These are phyloP conservation scores for Todiramphus chloris DNA, from an alignment of 2,113 vertebrate species.

Conservation along the genomic window DNA sequence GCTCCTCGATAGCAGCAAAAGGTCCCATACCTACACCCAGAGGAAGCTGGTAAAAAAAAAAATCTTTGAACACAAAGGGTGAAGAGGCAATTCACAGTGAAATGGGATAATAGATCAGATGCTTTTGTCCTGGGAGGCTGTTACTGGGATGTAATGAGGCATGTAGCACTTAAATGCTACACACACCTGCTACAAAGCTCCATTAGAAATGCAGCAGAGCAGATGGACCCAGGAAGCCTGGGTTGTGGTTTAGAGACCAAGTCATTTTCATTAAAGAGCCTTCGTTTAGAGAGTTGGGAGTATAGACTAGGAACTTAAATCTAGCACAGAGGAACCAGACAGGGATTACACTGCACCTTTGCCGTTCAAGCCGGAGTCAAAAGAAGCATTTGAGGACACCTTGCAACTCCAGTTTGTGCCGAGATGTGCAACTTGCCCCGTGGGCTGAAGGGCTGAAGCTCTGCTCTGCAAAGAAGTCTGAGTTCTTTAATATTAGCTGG, in stretches of 20 bases:
- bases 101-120: neutral
- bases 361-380: neutral
- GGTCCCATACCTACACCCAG: neutral
- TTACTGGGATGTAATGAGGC: constrained; percentile 26
- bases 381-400: neutral
- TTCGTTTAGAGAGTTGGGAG: neutral
- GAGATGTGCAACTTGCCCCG: neutral
- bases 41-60: neutral
- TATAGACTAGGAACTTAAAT: neutral
- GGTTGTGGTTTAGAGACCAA: neutral
- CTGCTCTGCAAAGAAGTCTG: neutral
- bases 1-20: neutral
- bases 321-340: neutral
- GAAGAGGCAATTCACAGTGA: neutral
- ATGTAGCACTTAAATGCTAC: neutral
- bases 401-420: neutral
- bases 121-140: constrained; percentile 9
- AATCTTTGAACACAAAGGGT: neutral
- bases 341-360: neutral
- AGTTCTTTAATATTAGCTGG: neutral
- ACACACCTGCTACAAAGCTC: neutral
- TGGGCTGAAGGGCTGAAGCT: neutral
- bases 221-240: neutral
- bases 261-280: neutral
- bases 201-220: neutral